These are phyloP conservation scores for Gopherus flavomarginatus DNA, from an alignment of 2,113 vertebrate species.

Conservation along the genomic window DNA sequence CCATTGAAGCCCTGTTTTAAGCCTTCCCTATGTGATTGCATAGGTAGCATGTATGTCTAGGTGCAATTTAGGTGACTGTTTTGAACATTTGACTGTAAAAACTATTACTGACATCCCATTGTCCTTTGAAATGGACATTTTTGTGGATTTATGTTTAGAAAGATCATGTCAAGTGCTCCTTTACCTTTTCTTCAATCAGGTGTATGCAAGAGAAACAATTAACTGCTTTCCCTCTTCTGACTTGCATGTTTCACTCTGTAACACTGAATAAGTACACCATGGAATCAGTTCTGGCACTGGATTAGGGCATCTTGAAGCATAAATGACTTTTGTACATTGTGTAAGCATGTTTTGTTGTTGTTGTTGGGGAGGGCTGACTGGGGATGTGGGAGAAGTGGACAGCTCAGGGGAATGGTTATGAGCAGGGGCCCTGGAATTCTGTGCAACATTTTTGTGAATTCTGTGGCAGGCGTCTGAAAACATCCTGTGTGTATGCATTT, in stretches of 20 bases:
- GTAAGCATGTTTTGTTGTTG: background rate
- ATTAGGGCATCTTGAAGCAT: constrained; percentile 52
- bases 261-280: constrained; percentile 19
- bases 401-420: background rate
- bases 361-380: background rate
- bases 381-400: constrained; percentile 21
- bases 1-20: background rate
- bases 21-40: background rate
- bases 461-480: constrained; percentile 56
- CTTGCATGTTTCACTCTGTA: constrained; percentile 27
- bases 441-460: background rate
- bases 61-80: background rate
- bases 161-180: background rate
- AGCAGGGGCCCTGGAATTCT: rapidly evolving
- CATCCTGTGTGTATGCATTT: constrained; percentile 32
- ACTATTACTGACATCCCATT: background rate
- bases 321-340: constrained; percentile 22
- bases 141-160: constrained; percentile 3
- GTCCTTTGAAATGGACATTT: background rate
- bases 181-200: background rate
- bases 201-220: background rate
- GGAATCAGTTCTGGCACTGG: constrained; percentile 46
- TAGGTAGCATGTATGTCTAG: rapidly evolving
- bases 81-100: background rate
- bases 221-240: background rate